These are phyloP conservation scores for Mythimna vitellina DNA, from an alignment of 2,888 invertebrate species.

Conservation along the genomic window DNA sequence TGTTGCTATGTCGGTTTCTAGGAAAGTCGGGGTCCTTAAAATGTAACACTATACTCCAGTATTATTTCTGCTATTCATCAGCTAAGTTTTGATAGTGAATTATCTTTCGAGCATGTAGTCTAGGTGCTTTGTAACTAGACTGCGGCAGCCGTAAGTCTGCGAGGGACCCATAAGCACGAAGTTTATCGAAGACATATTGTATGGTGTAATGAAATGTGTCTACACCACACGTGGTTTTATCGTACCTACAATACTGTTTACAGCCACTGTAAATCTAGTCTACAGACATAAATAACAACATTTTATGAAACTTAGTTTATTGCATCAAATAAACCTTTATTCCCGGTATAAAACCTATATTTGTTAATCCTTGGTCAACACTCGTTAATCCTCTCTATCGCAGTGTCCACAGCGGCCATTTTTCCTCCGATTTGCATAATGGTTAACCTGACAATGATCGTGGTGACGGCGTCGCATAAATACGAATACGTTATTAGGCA, in stretches of 20 bases:
- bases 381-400: constrained; percentile 54
- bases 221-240: constrained; percentile 4
- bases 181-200: not conserved
- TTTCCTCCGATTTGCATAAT: constrained; percentile 62
- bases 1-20: constrained; percentile 3
- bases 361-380: constrained; percentile 49
- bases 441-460: constrained; percentile 62
- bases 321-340: constrained; percentile 35
- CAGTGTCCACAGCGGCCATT: constrained; percentile 39
- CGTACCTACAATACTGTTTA: constrained; percentile 11
- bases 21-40: not conserved
- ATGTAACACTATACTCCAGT: not conserved
- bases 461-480: constrained; percentile 61
- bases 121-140: not conserved
- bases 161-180: not conserved
- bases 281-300: constrained; percentile 28
- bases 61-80: constrained; percentile 7
- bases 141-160: not conserved
- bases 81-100: not conserved
- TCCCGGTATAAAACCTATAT: constrained; percentile 27
- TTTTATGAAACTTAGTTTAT: constrained; percentile 39
- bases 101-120: not conserved
- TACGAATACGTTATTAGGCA: constrained; percentile 58
- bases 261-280: constrained; percentile 33
- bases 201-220: not conserved